phyloP scores from a whole-genome alignment of 2,113 vertebrate species.

The Shinisaurus crocodilurus region DNA sequence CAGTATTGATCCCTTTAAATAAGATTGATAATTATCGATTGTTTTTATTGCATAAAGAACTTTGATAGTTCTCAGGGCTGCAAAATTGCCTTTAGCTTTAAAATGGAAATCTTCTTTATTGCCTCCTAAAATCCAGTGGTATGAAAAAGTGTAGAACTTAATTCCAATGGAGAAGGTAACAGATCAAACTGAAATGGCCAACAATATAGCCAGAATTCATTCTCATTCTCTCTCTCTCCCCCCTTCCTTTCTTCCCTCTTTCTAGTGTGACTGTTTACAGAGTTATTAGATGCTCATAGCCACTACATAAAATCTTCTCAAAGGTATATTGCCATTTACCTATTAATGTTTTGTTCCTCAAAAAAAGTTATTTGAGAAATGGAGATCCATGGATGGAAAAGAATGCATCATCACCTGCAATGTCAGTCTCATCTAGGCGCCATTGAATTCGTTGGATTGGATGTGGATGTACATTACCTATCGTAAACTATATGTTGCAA shows the following conservation, averaged over 20 bases:
- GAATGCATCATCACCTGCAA: background rate
- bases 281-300: background rate
- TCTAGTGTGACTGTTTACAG: background rate
- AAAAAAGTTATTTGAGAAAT: background rate
- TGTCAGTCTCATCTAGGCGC: no score
- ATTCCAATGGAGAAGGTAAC: background rate
- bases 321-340: background rate
- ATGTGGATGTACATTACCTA: background rate
- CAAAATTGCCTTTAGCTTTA: constrained; percentile 1
- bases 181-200: background rate
- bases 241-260: background rate
- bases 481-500: background rate
- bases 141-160: background rate
- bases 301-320: background rate
- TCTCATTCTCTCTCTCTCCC: background rate
- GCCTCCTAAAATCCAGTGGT: background rate
- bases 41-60: constrained; percentile 13
- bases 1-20: constrained; percentile 11
- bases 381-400: background rate
- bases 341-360: background rate
- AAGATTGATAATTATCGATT: constrained; percentile 28
- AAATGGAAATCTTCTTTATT: constrained; percentile 15
- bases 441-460: background rate
- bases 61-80: background rate
- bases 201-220: background rate